Percentiles rank a stretch among this genome's conserved stretches.
Conservation (phyloP, 2,888 invertebrate species). For the Cloeon dipterum region DNA sequence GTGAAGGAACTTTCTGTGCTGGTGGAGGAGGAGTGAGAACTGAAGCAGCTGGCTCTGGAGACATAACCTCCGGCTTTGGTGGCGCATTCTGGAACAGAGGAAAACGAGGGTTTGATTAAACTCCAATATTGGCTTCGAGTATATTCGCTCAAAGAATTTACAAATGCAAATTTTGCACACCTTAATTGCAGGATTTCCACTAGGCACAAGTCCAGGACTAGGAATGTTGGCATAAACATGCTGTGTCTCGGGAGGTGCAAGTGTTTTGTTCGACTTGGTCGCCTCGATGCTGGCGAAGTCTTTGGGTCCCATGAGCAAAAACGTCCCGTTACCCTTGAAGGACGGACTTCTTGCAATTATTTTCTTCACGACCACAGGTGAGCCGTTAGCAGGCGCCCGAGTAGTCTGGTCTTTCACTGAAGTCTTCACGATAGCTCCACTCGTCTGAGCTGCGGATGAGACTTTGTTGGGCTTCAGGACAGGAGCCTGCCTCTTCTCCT, state of each 20-base stretch:
- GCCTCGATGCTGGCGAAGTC: slow-evolving; percentile 29
- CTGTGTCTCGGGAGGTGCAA: background rate
- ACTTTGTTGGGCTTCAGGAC: slow-evolving; percentile 22
- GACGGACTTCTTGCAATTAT: slow-evolving; percentile 10
- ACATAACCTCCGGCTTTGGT: slow-evolving; percentile 1
- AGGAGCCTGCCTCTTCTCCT: slow-evolving; percentile 18
- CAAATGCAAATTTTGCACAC: no score
- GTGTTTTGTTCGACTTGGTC: slow-evolving; percentile 12
- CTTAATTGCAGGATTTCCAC: slow-evolving; percentile 1
- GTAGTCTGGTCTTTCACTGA: slow-evolving; percentile 10
- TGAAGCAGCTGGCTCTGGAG: background rate
- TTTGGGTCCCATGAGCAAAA: slow-evolving; percentile 27
- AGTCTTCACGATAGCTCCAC: slow-evolving; percentile 21
- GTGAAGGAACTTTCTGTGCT: no score
- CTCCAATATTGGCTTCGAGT: no score
- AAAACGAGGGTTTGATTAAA: background rate
- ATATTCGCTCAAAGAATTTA: no score
- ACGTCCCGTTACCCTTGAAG: slow-evolving; percentile 16
- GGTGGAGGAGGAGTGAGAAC: background rate
- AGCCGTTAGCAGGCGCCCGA: slow-evolving; percentile 8
- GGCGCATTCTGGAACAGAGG: slow-evolving; percentile 3
- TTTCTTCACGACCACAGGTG: no score
- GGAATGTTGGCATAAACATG: slow-evolving; percentile 13
- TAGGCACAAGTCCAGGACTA: slow-evolving; percentile 2
- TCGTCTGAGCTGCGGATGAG: slow-evolving; percentile 32